Evolutionary conservation across 2,113 vertebrate species (phyloP).

Genomic region (Colossoma macropomum): DNA sequence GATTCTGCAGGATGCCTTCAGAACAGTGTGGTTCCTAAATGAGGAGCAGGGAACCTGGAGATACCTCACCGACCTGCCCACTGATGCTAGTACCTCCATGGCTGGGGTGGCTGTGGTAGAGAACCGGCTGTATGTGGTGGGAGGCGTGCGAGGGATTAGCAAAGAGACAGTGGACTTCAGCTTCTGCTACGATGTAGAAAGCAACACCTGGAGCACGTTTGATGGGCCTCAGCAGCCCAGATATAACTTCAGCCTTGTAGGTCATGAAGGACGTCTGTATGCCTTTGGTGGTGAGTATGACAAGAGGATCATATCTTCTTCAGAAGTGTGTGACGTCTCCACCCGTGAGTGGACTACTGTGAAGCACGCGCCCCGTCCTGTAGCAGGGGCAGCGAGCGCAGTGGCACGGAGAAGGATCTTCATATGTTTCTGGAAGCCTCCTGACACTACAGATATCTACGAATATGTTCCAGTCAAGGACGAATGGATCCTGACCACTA

Average conservation of each 20-base stretch:
- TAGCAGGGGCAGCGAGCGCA: conserved; percentile 82
- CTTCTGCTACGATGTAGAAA: conserved; percentile 86
- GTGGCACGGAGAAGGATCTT: conserved; percentile 88
- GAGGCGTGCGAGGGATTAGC: conserved; percentile 85
- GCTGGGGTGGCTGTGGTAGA: conserved; percentile 88
- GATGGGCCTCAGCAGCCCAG: conserved; percentile 88
- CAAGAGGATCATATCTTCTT: conserved; percentile 79
- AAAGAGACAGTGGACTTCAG: conserved; percentile 88
- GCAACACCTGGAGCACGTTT: conserved; percentile 82
- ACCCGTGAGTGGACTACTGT: conserved; percentile 82
- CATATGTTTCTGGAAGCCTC: conserved; percentile 90
- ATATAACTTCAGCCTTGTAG: conserved; percentile 84
- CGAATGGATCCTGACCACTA: conserved; percentile 80
- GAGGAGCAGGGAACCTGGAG: conserved; percentile 86
- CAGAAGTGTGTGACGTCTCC: conserved; percentile 82
- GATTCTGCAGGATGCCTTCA: conserved; percentile 85
- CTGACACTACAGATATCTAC: conserved; percentile 87
- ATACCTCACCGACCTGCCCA: conserved; percentile 85
- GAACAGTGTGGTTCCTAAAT: conserved; percentile 89
- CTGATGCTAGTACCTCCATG: conserved; percentile 88
- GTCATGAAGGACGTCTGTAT: conserved; percentile 83
- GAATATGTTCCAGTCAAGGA: conserved; percentile 80
- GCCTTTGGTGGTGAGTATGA: conserved; percentile 88
- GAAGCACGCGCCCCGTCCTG: conserved; percentile 81
- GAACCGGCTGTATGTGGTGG: conserved; percentile 91